phyloP scores from a whole-genome alignment of 1,140 invertebrate genomes.

The Brachionus calyciflorus region DNA sequence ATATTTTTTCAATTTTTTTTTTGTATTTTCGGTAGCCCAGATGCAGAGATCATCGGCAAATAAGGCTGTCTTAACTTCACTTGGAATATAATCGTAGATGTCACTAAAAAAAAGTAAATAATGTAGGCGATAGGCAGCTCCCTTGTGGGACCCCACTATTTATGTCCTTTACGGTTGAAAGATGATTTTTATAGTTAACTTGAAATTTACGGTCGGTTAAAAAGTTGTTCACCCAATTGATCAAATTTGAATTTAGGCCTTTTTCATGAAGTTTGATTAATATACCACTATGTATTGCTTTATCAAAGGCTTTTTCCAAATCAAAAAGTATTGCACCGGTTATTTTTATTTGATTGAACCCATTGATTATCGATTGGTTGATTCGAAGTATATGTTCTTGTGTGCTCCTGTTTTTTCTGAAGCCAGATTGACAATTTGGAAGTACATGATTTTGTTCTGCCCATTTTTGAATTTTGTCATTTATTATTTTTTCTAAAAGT shows the following conservation, averaged over 20 bases:
- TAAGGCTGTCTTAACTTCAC: too few species aligned
- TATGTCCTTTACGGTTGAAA: neutral
- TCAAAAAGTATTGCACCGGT: conserved; percentile 55
- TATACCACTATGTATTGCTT: conserved; percentile 55
- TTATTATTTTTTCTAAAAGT: conserved; percentile 47
- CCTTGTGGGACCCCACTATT: conserved; percentile 15
- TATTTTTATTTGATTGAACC: conserved; percentile 53
- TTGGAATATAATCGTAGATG: too few species aligned
- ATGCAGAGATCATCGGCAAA: too few species aligned
- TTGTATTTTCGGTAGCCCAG: too few species aligned
- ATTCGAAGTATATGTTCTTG: conserved; percentile 55
- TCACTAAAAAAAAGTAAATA: neutral
- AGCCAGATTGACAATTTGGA: conserved; percentile 49
- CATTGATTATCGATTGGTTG: conserved; percentile 52
- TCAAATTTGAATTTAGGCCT: neutral
- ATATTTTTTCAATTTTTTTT: too few species aligned
- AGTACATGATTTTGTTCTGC: conserved; percentile 42
- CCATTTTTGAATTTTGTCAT: neutral
- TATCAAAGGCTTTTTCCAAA: conserved; percentile 59
- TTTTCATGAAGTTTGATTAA: conserved; percentile 51
- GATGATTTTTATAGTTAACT: neutral
- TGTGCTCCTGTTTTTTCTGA: conserved; percentile 53
- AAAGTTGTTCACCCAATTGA: neutral
- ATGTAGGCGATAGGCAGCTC: neutral
- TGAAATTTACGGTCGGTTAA: neutral